Percentiles rank a stretch among this genome's conserved stretches.
These are phyloP conservation scores for Pterophyllum scalare DNA, from an alignment of 2,113 vertebrate species.

Conservation along the genomic window DNA sequence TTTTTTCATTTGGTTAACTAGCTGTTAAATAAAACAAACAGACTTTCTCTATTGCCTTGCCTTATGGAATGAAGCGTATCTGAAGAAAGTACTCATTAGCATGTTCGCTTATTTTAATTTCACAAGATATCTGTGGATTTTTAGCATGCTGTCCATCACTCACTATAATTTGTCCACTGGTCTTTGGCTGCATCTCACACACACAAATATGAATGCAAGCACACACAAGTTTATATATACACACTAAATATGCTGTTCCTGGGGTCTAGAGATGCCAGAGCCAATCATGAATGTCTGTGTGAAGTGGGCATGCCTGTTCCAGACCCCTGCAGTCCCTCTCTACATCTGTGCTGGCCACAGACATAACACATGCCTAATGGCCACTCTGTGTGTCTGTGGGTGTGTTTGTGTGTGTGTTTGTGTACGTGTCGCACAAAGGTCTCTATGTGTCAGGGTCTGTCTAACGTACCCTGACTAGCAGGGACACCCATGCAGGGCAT, in stretches of 20 bases:
- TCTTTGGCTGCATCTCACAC: constrained; percentile 28
- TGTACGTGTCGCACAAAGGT: constrained; percentile 41
- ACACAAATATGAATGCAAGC: constrained; percentile 2
- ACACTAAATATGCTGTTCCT: constrained; percentile 58
- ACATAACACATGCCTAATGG: constrained; percentile 71
- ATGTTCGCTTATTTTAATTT: neutral
- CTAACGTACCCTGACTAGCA: constrained; percentile 72
- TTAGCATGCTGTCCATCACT: neutral
- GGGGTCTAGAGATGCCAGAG: constrained; percentile 68
- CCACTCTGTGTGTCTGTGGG: constrained; percentile 47
- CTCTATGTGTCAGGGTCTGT: constrained; percentile 71
- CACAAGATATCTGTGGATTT: constrained; percentile 13
- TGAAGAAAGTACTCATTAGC: neutral
- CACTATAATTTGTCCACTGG: constrained; percentile 22
- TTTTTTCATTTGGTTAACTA: neutral
- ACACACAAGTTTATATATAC: constrained; percentile 10
- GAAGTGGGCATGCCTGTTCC: constrained; percentile 71
- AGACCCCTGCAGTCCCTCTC: constrained; percentile 74
- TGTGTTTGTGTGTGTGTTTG: constrained; percentile 44
- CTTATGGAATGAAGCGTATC: neutral
- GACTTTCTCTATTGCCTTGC: neutral
- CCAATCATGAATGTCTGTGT: constrained; percentile 74
- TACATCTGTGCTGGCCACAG: constrained; percentile 67
- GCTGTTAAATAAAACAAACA: neutral
- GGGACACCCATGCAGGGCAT: constrained; percentile 78